Evolutionary conservation across 2,797 vertebrate genomes (phyloP).

Genomic region (Leptoclinus maculatus): DNA sequence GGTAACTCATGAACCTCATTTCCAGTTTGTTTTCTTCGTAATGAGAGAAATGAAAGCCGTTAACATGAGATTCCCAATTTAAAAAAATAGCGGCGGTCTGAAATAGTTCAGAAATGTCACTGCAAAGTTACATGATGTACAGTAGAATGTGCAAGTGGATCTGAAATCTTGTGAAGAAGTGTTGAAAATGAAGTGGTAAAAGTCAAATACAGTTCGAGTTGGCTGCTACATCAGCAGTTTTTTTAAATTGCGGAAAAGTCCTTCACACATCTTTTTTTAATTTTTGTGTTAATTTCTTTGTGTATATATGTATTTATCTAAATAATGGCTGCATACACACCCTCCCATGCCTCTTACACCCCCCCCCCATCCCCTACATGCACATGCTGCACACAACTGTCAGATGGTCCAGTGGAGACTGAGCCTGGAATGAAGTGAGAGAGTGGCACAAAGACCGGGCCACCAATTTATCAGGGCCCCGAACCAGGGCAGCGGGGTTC

Average conservation of each 20-base stretch:
- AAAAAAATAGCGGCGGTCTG: neutral
- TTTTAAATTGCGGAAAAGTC: neutral
- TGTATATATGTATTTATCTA: neutral
- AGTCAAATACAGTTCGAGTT: neutral
- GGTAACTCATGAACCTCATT: slow-evolving; percentile 21
- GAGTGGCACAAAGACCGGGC: slow-evolving; percentile 43
- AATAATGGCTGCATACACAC: neutral
- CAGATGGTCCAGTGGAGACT: slow-evolving; percentile 58
- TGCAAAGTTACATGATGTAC: neutral
- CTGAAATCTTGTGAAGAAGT: neutral
- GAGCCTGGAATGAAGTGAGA: slow-evolving; percentile 52
- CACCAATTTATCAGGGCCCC: slow-evolving; percentile 66
- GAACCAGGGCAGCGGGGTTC: slow-evolving; percentile 52
- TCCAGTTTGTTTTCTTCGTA: slow-evolving; percentile 6
- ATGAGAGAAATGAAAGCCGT: slow-evolving; percentile 15
- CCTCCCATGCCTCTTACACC: neutral
- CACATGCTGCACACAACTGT: slow-evolving; percentile 40
- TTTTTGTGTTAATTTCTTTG: neutral
- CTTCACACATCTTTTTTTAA: neutral
- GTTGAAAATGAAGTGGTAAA: neutral
- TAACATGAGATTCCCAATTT: neutral
- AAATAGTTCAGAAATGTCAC: neutral
- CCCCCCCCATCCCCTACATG: neutral
- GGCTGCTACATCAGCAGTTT: slow-evolving; percentile 5
- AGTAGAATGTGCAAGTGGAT: neutral